Evolutionary conservation across 2,888 invertebrate genomes (phyloP).

Genomic region (Drosophila tripunctata): DNA sequence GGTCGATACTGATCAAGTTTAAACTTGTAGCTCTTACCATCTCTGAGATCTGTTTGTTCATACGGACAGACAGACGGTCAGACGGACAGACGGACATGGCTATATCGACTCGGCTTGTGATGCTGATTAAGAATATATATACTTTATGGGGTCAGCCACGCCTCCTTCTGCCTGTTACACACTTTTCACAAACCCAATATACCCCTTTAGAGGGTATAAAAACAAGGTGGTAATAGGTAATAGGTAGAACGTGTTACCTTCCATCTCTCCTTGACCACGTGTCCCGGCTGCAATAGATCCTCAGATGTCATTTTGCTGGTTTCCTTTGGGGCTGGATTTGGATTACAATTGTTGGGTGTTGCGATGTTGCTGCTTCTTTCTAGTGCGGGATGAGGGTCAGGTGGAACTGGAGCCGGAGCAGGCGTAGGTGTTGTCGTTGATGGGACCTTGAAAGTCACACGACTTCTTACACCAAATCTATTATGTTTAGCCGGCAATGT

Average conservation of each 20-base stretch:
- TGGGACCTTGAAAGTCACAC: constrained; percentile 81
- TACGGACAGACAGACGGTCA: no score
- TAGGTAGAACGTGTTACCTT: constrained; percentile 88
- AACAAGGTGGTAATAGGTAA: background rate
- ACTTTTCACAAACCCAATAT: no score
- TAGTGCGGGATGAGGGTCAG: background rate
- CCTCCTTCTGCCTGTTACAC: no score
- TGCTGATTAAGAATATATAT: no score
- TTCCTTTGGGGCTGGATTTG: no score
- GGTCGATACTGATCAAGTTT: no score
- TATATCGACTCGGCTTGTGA: no score
- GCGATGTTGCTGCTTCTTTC: constrained; percentile 43
- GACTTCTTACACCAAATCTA: constrained; percentile 71
- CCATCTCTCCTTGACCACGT: constrained; percentile 99
- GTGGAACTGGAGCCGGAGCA: constrained; percentile 10
- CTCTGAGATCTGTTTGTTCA: no score
- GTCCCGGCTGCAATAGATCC: constrained; percentile 97
- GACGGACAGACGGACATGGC: no score
- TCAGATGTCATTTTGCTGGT: constrained; percentile 91
- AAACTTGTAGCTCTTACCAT: no score
- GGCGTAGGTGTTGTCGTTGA: constrained; percentile 52
- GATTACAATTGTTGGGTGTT: constrained; percentile 23
- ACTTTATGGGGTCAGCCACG: no score
- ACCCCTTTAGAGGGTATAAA: no score
- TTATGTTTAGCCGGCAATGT: constrained; percentile 83